Percentiles rank a stretch among this genome's conserved stretches.
Conservation (phyloP, 2,888 invertebrate genomes). For the Pollenia labialis region DNA sequence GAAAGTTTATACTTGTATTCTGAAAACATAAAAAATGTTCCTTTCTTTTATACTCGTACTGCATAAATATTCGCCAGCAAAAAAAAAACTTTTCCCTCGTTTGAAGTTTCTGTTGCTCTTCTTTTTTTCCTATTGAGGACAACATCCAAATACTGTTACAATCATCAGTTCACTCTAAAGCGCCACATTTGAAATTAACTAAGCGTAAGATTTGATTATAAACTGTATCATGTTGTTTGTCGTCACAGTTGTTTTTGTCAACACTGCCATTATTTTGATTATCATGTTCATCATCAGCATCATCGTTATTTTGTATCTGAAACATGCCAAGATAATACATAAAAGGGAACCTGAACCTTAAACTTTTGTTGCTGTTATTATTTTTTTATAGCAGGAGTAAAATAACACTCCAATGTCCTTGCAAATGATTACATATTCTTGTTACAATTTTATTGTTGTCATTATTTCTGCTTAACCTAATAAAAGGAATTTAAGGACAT, state of each 20-base stretch:
- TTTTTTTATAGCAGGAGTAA: background rate
- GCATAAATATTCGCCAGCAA: background rate
- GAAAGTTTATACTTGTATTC: slow-evolving; percentile 54
- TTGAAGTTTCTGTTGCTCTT: background rate
- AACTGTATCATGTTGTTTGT: slow-evolving; percentile 38
- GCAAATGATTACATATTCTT: slow-evolving; percentile 5
- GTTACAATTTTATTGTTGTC: slow-evolving; percentile 17
- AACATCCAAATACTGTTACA: slow-evolving; percentile 35
- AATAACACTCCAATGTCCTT: slow-evolving; percentile 6
- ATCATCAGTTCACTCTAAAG: slow-evolving; percentile 4
- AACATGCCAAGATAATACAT: background rate
- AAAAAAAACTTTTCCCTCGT: slow-evolving; percentile 15
- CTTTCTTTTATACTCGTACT: slow-evolving; percentile 35
- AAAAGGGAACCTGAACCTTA: slow-evolving; percentile 2
- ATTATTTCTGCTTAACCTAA: background rate
- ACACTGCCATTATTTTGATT: slow-evolving; percentile 9
- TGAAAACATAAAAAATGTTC: slow-evolving; percentile 34
- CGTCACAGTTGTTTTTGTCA: background rate
- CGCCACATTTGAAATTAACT: slow-evolving; percentile 54
- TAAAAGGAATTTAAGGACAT: background rate
- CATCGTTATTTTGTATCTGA: background rate
- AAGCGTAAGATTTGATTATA: slow-evolving; percentile 66
- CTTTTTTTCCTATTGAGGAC: slow-evolving; percentile 21
- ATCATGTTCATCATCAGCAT: background rate
- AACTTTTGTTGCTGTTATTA: background rate